phyloP scores from a whole-genome alignment of 2,797 vertebrate species.

The Cirrhinus molitorella region DNA sequence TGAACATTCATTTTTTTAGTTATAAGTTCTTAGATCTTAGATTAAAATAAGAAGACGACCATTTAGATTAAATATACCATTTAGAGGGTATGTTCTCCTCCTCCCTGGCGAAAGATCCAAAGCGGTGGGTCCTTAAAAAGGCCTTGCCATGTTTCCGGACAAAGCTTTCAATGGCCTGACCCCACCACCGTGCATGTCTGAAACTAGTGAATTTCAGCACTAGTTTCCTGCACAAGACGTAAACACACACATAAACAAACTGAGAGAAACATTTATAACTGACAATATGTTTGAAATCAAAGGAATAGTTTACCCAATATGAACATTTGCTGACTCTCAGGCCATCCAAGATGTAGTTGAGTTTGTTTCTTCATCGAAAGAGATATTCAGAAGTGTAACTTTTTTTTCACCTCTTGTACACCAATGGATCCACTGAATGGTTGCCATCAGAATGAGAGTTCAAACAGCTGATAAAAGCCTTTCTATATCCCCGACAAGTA shows the following conservation, averaged over 20 bases:
- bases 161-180: constrained; percentile 92
- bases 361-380: not conserved
- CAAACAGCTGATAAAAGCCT: not conserved
- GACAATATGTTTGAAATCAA: not conserved
- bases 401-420: not conserved
- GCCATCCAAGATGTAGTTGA: not conserved
- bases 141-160: constrained; percentile 85
- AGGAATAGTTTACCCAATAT: not conserved
- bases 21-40: not conserved
- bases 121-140: constrained; percentile 91
- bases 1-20: constrained; percentile 70
- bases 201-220: constrained; percentile 96
- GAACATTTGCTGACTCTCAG: not conserved
- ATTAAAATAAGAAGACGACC: not conserved
- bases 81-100: constrained; percentile 88
- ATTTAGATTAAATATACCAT: constrained; percentile 79
- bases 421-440: not conserved
- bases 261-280: not conserved
- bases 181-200: constrained; percentile 95
- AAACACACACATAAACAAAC: constrained; percentile 16
- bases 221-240: constrained; percentile 80
- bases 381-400: not conserved
- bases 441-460: not conserved
- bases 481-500: not conserved
- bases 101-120: constrained; percentile 90